Base-by-base conservation (phyloP, 2,888 invertebrate species). In the Synanthedon tipuliformis region DNA sequence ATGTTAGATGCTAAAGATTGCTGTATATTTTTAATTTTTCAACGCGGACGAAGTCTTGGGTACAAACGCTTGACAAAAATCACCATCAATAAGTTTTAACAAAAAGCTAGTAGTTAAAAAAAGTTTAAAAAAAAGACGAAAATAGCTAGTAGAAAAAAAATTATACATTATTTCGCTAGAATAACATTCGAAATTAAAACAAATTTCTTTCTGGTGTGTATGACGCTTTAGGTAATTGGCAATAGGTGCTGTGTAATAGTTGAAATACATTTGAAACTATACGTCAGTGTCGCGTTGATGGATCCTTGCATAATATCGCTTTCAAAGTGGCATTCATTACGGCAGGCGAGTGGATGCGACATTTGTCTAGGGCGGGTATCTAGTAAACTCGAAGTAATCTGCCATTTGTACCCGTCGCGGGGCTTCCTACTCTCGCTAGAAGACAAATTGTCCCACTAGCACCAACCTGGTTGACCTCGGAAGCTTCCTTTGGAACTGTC, bases 361-460 rank as follows among this genome's bases (percentile, higher is more conserved):
- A 72, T 73, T 73, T 71, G 59, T 66, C 62, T 65, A 62, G 61
- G 59, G 61, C 53, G 61, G 57, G 66, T 62, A 66, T 65, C 69
- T 65, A 73, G 72, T 71, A 73, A 73, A 71, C 75, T 75, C 66
- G 56, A 60, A 65, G 75, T 80, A 78, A 79, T 79, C 77, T 76
- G 63, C 78, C 66, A 80, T 80, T 79, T 79, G 75, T 80, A 69
- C 63, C 66, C 71, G 78, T 79, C 79, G 61, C 54, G 58, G 57
- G 55, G 71, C 67, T 73, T 73, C 72, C 74, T 73, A 58, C 61
- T 61, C 50, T 54, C 59, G 58, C 56, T 60, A 58, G 56, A 65
- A 70, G 76, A 78, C 73, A 77, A 77, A 78, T 75, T 55, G 69
- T 56, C 54, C 60, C 62, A 58, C 62, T 54, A 53, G 64, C 55